These are phyloP conservation scores for Syndactyla subalaris DNA, from an alignment of 2,797 vertebrate species.

Conservation along the genomic window DNA sequence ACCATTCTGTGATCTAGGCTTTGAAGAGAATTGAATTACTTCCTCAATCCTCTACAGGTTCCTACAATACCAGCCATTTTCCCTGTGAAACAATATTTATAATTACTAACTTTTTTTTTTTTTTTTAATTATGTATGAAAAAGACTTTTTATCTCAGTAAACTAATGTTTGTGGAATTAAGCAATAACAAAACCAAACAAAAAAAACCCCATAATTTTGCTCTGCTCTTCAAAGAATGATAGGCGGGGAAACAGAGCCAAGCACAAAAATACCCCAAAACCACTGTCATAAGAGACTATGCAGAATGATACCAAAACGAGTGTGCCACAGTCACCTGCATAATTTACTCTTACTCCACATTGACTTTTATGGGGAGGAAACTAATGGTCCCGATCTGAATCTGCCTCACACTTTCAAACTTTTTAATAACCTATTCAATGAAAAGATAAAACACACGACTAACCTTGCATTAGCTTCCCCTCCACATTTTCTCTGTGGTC, in stretches of 20 bases:
- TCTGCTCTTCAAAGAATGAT: not conserved
- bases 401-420: not conserved
- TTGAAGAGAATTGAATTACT: not conserved
- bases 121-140: not conserved
- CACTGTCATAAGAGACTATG: not conserved
- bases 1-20: not conserved
- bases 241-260: not conserved
- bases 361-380: not conserved
- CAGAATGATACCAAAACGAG: not conserved
- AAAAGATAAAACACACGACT: not conserved
- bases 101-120: not conserved
- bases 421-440: not conserved
- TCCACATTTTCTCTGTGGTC: not conserved
- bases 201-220: not conserved
- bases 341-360: not conserved
- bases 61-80: not conserved
- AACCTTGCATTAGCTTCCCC: not conserved
- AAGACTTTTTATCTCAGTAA: not conserved
- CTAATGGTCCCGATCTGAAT: not conserved
- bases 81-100: not conserved
- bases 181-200: not conserved
- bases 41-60: not conserved
- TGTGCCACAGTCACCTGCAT: not conserved
- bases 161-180: not conserved
- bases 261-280: accelerated